These are phyloP conservation scores for Gastrophysa polygoni DNA, from an alignment of 2,888 invertebrate genomes.

Conservation along the genomic window DNA sequence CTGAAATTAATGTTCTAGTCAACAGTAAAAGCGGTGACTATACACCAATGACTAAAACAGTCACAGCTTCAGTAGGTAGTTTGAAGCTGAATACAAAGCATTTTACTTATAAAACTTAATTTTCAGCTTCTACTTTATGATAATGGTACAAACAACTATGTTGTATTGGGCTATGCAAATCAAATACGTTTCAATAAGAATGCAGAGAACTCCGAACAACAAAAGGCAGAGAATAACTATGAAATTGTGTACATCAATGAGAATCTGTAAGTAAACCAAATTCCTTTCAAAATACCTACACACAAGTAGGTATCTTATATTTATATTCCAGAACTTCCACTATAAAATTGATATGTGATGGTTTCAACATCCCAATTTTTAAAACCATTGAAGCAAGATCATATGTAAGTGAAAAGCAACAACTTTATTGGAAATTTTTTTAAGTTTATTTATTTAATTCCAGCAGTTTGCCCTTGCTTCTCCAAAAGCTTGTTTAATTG, in stretches of 20 bases:
- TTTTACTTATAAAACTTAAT: neutral
- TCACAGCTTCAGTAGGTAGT: constrained; percentile 1
- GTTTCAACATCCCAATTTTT: constrained; percentile 36
- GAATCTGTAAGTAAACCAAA: neutral
- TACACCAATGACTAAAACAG: no score
- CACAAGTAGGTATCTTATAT: neutral
- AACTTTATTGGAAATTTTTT: no score
- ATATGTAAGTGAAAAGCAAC: neutral
- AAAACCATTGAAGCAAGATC: constrained; percentile 28
- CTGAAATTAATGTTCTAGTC: neutral
- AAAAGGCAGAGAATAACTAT: constrained; percentile 14
- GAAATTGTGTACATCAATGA: neutral
- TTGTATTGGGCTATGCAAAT: constrained; percentile 12
- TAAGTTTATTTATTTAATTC: constrained; percentile 30
- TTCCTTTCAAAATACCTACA: neutral
- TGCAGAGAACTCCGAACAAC: no score
- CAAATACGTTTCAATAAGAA: constrained; percentile 14
- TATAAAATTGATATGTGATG: constrained; percentile 39
- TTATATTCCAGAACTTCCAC: constrained; percentile 19
- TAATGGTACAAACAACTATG: neutral
- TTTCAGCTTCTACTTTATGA: neutral
- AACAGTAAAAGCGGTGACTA: no score
- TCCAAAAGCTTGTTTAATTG: constrained; percentile 60
- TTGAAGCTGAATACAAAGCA: neutral
- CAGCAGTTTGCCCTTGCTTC: constrained; percentile 63